phyloP scores from a whole-genome alignment of 1,140 invertebrate genomes.

The Paraescarpia echinospica region DNA sequence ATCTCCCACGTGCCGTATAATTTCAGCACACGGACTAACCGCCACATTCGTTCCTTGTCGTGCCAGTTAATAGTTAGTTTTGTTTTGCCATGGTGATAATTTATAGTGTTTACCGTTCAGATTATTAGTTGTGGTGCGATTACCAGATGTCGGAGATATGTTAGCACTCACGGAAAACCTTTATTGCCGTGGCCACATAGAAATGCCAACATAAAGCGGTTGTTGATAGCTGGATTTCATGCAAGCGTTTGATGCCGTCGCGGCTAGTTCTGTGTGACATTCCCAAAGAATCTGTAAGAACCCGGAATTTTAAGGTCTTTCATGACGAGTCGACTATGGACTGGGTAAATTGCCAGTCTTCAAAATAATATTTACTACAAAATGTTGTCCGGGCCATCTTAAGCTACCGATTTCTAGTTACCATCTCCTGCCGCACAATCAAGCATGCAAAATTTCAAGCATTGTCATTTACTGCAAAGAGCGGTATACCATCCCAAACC shows the following conservation, averaged over 20 bases:
- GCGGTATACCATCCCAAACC: neutral
- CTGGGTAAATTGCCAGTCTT: neutral
- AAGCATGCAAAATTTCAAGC: neutral
- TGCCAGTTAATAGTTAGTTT: neutral
- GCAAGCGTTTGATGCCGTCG: too few relatives aligned
- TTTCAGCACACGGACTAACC: neutral
- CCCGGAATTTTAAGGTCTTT: neutral
- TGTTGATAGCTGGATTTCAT: neutral
- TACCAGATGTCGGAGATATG: neutral
- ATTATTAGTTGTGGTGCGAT: neutral
- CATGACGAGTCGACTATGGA: neutral
- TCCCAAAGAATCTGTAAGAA: neutral
- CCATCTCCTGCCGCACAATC: neutral
- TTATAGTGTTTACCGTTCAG: neutral
- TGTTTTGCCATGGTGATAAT: neutral
- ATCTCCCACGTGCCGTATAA: neutral
- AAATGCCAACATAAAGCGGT: neutral
- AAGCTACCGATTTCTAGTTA: neutral
- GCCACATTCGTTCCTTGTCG: neutral
- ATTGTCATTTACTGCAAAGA: neutral
- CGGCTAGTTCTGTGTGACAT: too few relatives aligned
- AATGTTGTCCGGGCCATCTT: neutral
- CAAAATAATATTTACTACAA: neutral
- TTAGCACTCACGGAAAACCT: neutral
- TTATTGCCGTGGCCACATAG: neutral